Conservation (phyloP, 2,797 vertebrate species). For the Tarsius wallacei region DNA sequence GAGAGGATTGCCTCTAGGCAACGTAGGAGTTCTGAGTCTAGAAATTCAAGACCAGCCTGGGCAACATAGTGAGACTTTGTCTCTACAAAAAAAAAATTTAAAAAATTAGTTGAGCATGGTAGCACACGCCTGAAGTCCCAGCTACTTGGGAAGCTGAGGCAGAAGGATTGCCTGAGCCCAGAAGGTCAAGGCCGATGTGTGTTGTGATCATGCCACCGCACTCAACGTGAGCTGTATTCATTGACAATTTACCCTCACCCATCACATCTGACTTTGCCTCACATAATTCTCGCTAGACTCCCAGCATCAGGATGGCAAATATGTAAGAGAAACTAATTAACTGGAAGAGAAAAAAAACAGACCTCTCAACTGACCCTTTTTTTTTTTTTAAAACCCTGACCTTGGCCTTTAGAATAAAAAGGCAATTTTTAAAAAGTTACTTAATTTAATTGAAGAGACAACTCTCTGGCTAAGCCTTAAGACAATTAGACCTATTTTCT, state of each 20-base stretch:
- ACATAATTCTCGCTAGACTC: neutral
- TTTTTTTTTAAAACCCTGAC: slow-evolving; percentile 53
- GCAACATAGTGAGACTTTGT: no score
- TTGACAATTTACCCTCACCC: neutral
- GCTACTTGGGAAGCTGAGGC: no score
- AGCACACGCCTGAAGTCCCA: no score
- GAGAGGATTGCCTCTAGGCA: no score
- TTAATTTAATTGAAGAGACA: slow-evolving; percentile 21
- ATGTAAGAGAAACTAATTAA: slow-evolving; percentile 2
- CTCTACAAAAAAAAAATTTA: no score
- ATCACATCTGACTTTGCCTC: neutral
- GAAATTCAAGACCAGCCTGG: no score
- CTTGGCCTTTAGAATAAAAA: slow-evolving; percentile 56
- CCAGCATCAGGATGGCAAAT: neutral
- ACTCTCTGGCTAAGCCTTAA: neutral
- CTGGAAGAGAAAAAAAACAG: slow-evolving; percentile 6
- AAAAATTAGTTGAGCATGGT: no score
- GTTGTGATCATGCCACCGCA: no score
- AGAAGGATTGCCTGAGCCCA: no score
- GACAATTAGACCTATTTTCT: neutral
- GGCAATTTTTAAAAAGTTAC: neutral
- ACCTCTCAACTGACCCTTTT: neutral
- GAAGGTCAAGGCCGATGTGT: no score
- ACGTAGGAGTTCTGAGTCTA: no score
- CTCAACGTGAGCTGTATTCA: neutral